Percentiles rank a stretch among this genome's conserved stretches.
phyloP scores from a whole-genome alignment of 2,888 invertebrate species.

The Pollenia labialis region DNA sequence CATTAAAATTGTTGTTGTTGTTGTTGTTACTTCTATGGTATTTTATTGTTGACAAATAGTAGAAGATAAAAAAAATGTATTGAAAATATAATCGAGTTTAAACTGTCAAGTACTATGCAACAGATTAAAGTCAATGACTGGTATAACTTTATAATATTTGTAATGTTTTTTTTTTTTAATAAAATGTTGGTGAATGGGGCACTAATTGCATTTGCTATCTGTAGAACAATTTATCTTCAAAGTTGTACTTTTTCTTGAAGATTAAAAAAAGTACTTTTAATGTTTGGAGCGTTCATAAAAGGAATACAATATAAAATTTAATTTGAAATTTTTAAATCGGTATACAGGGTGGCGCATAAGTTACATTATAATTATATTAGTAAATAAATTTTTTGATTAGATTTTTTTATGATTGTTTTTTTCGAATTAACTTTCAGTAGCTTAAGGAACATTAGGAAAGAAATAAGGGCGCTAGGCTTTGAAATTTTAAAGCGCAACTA shows the following conservation, averaged over 20 bases:
- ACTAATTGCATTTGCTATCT: constrained; percentile 35
- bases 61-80: background rate
- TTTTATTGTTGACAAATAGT: constrained; percentile 49
- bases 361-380: too few relatives aligned
- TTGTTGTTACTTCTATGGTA: constrained; percentile 12
- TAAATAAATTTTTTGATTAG: too few relatives aligned
- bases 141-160: constrained; percentile 47
- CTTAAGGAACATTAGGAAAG: too few relatives aligned
- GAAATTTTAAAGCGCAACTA: too few relatives aligned
- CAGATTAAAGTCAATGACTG: constrained; percentile 61
- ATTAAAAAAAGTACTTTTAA: too few relatives aligned
- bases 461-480: too few relatives aligned
- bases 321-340: too few relatives aligned
- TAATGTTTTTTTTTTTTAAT: constrained; percentile 15
- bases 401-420: too few relatives aligned
- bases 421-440: too few relatives aligned
- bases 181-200: constrained; percentile 35
- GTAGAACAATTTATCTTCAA: background rate
- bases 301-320: too few relatives aligned
- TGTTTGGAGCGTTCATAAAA: too few relatives aligned
- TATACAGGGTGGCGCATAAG: too few relatives aligned
- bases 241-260: background rate
- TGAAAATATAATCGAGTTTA: background rate
- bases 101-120: constrained; percentile 35
- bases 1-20: background rate